A percentile compares a stretch with the other conserved stretches of the same genome.
Evolutionary conservation across 2,888 invertebrate genomes (phyloP).

Genomic region (Aporophyla nigra): DNA sequence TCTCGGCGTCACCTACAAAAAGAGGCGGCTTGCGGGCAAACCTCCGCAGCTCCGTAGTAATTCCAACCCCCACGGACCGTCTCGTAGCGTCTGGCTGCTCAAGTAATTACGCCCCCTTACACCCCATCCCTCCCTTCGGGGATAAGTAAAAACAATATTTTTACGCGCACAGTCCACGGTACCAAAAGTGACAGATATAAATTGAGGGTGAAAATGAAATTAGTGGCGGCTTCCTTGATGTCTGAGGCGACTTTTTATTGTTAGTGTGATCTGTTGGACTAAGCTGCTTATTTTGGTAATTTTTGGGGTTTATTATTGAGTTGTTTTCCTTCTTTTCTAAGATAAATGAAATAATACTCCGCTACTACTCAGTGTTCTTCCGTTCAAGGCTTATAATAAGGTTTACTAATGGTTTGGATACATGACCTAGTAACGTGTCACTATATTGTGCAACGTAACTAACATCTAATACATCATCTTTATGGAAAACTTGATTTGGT

Average conservation of each 20-base stretch:
- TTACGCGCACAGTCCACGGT: conserved; percentile 86
- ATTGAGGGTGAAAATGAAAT: conserved; percentile 88
- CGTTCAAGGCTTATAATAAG: not conserved
- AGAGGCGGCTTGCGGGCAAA: conserved; percentile 77
- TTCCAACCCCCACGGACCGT: conserved; percentile 82
- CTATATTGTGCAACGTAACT: not conserved
- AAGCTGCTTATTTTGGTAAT: conserved; percentile 43
- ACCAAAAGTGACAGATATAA: conserved; percentile 89
- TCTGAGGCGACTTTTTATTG: conserved; percentile 75
- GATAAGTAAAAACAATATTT: conserved; percentile 91
- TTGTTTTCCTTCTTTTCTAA: not conserved
- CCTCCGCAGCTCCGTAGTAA: conserved; percentile 77
- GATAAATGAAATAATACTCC: not conserved
- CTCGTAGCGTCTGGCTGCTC: conserved; percentile 84
- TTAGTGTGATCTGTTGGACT: conserved; percentile 65
- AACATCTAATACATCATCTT: not conserved
- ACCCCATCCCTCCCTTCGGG: conserved; percentile 76
- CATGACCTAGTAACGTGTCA: not conserved
- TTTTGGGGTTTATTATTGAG: conserved; percentile 19
- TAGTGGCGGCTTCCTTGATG: conserved; percentile 82
- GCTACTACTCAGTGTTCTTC: not conserved
- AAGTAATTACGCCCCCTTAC: conserved; percentile 86
- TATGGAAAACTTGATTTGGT: not conserved
- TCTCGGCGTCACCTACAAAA: conserved; percentile 81
- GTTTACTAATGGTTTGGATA: not conserved